Conservation (phyloP, 2,797 vertebrate genomes). For the Syngnathus acus region DNA sequence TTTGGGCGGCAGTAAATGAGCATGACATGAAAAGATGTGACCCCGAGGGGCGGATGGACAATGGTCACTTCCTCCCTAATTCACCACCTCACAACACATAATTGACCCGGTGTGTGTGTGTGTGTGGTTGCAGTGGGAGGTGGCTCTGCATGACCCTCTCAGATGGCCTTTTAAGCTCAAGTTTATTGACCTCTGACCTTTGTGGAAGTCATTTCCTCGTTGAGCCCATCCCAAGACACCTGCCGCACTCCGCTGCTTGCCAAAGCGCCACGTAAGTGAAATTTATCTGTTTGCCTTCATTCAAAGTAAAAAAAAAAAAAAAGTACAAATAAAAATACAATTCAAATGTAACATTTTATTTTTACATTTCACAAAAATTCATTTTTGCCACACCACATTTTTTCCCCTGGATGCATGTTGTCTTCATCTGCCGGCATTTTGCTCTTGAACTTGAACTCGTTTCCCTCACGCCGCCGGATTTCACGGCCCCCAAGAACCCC, state of each 20-base stretch:
- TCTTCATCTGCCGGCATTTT: constrained; percentile 38
- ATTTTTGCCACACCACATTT: constrained; percentile 8
- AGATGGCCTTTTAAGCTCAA: constrained; percentile 50
- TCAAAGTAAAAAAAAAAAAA: background rate
- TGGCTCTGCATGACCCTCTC: constrained; percentile 33
- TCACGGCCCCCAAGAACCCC: constrained; percentile 30
- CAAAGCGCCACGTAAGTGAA: background rate
- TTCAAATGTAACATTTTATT: background rate
- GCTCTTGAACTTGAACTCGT: constrained; percentile 65
- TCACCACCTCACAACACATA: constrained; percentile 34
- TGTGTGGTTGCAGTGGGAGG: constrained; percentile 8
- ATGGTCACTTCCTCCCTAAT: constrained; percentile 57
- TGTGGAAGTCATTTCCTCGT: constrained; percentile 29
- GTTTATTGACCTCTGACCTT: constrained; percentile 56
- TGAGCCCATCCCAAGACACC: constrained; percentile 1
- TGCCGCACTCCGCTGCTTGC: background rate
- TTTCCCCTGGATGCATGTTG: constrained; percentile 14
- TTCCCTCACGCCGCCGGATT: constrained; percentile 49
- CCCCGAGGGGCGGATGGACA: constrained; percentile 47
- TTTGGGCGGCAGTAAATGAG: constrained; percentile 44
- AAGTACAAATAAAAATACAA: too few relatives aligned
- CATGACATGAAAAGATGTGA: constrained; percentile 31
- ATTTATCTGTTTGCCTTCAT: background rate
- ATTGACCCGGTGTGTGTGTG: constrained; percentile 15
- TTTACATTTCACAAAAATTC: background rate